A percentile compares a stretch with the other conserved stretches of the same genome.
Evolutionary conservation across 2,888 invertebrate species (phyloP).

Genomic region (Laspeyria flexula): DNA sequence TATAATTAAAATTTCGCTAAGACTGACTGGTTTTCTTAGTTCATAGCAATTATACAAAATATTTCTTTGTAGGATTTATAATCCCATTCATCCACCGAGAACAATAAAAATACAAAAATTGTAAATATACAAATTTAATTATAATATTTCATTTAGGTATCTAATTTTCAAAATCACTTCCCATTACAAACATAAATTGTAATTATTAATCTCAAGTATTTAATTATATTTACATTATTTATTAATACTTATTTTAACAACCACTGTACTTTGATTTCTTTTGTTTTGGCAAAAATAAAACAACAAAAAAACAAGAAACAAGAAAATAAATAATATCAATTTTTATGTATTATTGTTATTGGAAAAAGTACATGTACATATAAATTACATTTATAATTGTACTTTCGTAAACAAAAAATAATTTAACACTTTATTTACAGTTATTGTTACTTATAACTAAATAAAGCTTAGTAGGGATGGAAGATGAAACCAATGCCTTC

Average conservation of each 20-base stretch:
- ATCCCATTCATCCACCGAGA: constrained; percentile 61
- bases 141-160: constrained; percentile 21
- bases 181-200: constrained; percentile 22
- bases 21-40: constrained; percentile 71
- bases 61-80: constrained; percentile 28
- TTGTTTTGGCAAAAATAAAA: constrained; percentile 15
- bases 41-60: constrained; percentile 51
- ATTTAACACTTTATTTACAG: constrained; percentile 55
- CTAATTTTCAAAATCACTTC: constrained; percentile 27
- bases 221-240: constrained; percentile 43
- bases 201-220: constrained; percentile 44
- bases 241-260: constrained; percentile 32
- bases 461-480: constrained; percentile 76
- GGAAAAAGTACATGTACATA: constrained; percentile 22
- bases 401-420: constrained; percentile 41
- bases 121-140: constrained; percentile 10
- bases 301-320: constrained; percentile 12
- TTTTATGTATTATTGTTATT: constrained; percentile 7
- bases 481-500: constrained; percentile 35
- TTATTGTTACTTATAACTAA: constrained; percentile 60
- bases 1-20: constrained; percentile 57
- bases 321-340: not conserved
- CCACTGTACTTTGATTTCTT: constrained; percentile 30
- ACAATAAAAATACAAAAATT: constrained; percentile 49
- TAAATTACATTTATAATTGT: constrained; percentile 28